Percentiles rank a stretch among this genome's conserved stretches.
These are phyloP conservation scores for Cydia amplana DNA, from an alignment of 1,140 invertebrate species.

Conservation along the genomic window DNA sequence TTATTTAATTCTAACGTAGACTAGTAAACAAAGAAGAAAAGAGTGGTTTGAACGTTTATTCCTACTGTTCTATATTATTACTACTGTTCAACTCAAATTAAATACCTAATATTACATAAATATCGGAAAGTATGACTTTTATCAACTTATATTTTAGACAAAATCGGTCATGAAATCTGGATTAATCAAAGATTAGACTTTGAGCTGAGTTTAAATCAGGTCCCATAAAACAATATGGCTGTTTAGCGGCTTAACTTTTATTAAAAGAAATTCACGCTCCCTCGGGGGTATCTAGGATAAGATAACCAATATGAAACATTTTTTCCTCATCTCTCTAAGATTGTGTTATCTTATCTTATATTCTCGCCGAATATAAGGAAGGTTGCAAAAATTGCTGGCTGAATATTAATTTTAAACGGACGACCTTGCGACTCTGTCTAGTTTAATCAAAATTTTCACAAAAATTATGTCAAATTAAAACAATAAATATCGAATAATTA, in stretches of 20 bases:
- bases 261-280: neutral
- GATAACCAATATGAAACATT: neutral
- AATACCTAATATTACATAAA: too few species aligned
- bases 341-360: neutral
- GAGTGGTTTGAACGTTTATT: neutral
- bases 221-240: neutral
- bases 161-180: neutral
- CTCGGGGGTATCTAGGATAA: neutral
- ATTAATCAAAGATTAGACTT: neutral
- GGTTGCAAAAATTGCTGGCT: too few species aligned
- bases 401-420: too few species aligned
- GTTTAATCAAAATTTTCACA: too few species aligned
- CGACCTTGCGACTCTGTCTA: too few species aligned
- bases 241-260: neutral
- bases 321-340: constrained; percentile 1
- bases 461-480: too few species aligned
- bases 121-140: too few species aligned
- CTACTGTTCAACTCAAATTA: too few species aligned
- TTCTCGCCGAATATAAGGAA: too few species aligned
- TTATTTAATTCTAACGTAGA: neutral
- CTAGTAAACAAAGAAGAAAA: neutral
- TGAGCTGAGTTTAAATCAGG: neutral
- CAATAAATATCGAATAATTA: too few species aligned
- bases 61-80: too few species aligned
- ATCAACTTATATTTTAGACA: too few species aligned